Base-by-base conservation (phyloP, 2,797 vertebrate species). In the Periophthalmus magnuspinnatus region DNA sequence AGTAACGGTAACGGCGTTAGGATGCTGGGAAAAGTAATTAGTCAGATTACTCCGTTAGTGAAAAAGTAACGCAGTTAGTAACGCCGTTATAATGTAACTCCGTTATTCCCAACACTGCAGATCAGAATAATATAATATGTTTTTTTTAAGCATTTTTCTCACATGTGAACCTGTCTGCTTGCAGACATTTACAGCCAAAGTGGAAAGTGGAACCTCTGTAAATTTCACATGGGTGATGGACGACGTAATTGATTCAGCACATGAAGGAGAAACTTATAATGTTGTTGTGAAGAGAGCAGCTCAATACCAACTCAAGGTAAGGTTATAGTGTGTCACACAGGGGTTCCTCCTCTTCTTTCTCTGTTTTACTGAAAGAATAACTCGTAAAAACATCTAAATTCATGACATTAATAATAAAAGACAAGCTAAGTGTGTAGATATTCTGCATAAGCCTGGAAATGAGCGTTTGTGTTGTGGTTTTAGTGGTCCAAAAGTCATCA, bases 161-260 rank as follows among this genome's bases (percentile, higher is more conserved):
- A 28, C 28, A 3, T 28, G 28, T 28, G 28, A 28, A 28, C 28
- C 28, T 28, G 1, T 28, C 28, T 28, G 28, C 9, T 22, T 72
- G 3, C 75, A 95, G 94, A 65, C 81, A 5, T 94, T 94, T 78
- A 80, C 77, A 72, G 93, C 92, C 50, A 72, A 75, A 64, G 86
- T 94, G 63, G 76, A 80, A 2, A 83, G 75, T n/a, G 94, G 94
- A 2, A 93, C 94, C 19, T 90, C 92, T 14, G 91, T 94, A 3
- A 91, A 72, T 58, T 93, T 90, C 80, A 88, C 74, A 10, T 95
- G 94, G 94, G 79, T 91, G 75, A 86, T 93, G 52, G 92, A 94
- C 55, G 33, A 90, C 74, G 71, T 90, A 65, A 73, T 87, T 22
- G 74, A 55, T 34, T 92, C 88, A 76, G 77, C 88, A n/a, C 85